Evolutionary conservation across 2,113 vertebrate genomes (phyloP).

Genomic region (Pteronura brasiliensis): DNA sequence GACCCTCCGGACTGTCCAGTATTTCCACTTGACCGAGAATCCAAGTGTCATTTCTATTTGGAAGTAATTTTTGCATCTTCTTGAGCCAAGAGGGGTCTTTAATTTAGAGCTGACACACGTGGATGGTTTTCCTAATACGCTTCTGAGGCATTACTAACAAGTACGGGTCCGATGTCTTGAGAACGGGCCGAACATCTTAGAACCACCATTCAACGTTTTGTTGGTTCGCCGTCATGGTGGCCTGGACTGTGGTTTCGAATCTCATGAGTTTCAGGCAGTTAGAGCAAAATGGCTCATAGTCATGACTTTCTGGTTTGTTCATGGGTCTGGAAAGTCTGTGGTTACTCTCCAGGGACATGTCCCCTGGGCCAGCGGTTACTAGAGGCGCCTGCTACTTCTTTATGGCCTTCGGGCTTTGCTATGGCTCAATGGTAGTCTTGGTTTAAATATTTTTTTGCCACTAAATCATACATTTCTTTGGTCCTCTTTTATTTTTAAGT

Average conservation of each 20-base stretch:
- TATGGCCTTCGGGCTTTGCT: background rate
- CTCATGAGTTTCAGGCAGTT: background rate
- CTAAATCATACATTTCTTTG: background rate
- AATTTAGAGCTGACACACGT: fast-evolving
- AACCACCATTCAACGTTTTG: fast-evolving
- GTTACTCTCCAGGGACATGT: fast-evolving
- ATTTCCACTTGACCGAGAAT: background rate
- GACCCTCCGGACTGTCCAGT: no score
- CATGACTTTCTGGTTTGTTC: background rate
- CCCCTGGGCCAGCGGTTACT: fast-evolving
- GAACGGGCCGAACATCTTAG: no score
- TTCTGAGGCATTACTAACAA: background rate
- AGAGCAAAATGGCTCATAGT: fast-evolving
- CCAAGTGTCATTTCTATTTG: no score
- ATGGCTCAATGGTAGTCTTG: background rate
- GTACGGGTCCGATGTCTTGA: background rate
- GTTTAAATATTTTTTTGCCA: background rate
- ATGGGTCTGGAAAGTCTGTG: fast-evolving
- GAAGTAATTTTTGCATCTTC: background rate
- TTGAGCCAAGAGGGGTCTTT: background rate
- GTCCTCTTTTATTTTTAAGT: background rate
- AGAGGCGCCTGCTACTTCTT: fast-evolving
- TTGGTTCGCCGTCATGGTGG: fast-evolving
- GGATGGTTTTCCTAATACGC: background rate
- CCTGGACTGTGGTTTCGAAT: no score